Percentiles rank a stretch among this genome's conserved stretches.
Conservation (phyloP, 2,797 vertebrate species). For the Meda fulgida region DNA sequence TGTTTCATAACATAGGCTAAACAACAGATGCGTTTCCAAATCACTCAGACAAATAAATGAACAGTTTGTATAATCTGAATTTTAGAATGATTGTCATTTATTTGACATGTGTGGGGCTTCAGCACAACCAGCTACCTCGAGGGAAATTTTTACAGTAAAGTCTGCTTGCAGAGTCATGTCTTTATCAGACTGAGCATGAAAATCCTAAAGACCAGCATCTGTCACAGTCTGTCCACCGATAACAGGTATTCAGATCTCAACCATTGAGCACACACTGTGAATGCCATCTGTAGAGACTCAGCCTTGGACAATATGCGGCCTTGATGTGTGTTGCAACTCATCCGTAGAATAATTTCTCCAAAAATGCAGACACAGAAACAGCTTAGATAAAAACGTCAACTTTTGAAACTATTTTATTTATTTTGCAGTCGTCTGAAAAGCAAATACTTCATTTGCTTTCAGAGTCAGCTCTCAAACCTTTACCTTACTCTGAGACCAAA, state of each 20-base stretch:
- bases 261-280: slow-evolving; percentile 21
- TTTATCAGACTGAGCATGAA: slow-evolving; percentile 41
- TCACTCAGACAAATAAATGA: slow-evolving; percentile 6
- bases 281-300: slow-evolving; percentile 42
- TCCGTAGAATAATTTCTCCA: neutral
- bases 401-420: slow-evolving; percentile 16
- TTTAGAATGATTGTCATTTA: neutral
- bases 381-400: neutral
- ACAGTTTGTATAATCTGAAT: neutral
- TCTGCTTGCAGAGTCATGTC: slow-evolving; percentile 15
- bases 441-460: slow-evolving; percentile 18
- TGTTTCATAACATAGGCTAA: neutral
- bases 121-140: neutral
- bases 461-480: neutral
- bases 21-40: neutral
- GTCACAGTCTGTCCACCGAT: slow-evolving; percentile 19
- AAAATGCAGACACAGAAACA: neutral
- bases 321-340: slow-evolving; percentile 20
- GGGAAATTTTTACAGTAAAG: neutral
- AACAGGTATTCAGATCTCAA: slow-evolving; percentile 41
- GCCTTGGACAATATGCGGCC: slow-evolving; percentile 31
- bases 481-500: neutral
- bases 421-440: neutral
- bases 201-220: slow-evolving; percentile 40
- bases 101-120: slow-evolving; percentile 8